Conservation (phyloP, 2,888 invertebrate genomes). For the Flexamia atlantica region DNA sequence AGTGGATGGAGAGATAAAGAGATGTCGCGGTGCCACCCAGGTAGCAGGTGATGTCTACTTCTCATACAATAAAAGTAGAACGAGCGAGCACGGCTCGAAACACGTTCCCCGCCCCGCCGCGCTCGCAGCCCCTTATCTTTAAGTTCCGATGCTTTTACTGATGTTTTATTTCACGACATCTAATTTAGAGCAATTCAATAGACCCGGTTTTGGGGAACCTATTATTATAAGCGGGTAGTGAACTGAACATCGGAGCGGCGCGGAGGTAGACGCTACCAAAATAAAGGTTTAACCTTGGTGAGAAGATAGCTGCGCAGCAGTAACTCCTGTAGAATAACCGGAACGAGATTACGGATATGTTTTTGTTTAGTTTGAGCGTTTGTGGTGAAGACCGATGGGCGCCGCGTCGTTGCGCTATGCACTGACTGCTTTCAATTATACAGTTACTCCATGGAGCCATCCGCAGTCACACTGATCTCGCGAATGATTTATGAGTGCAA, state of each 20-base stretch:
- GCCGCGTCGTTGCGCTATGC: too few species aligned
- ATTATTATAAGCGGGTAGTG: conserved; percentile 46
- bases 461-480: too few species aligned
- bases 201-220: conserved; percentile 30
- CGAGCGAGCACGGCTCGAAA: conserved; percentile 12
- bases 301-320: too few species aligned
- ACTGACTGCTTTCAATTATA: too few species aligned
- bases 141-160: conserved; percentile 56
- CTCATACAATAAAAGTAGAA: conserved; percentile 42
- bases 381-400: too few species aligned
- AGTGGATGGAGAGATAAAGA: conserved; percentile 65
- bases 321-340: too few species aligned
- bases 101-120: background rate
- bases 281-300: background rate
- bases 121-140: conserved; percentile 46
- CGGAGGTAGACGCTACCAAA: background rate
- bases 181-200: conserved; percentile 58
- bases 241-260: background rate
- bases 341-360: background rate
- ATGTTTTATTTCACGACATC: conserved; percentile 60
- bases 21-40: conserved; percentile 51
- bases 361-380: background rate
- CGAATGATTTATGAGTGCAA: too few species aligned
- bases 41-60: conserved; percentile 35
- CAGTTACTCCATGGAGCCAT: too few species aligned